Evolutionary conservation across 2,888 invertebrate genomes (phyloP).

Genomic region (Troides helena): DNA sequence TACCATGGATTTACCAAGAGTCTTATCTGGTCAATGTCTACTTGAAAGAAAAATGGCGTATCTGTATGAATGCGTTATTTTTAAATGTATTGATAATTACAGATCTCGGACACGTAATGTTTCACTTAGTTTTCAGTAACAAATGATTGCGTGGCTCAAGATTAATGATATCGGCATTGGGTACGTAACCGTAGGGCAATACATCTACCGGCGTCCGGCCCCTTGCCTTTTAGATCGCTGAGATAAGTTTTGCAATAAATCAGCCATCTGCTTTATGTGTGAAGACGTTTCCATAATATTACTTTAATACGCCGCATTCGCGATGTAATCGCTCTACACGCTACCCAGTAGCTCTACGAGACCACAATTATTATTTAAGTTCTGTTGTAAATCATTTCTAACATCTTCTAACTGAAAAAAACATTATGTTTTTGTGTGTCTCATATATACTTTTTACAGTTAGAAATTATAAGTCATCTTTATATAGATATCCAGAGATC

Average conservation of each 20-base stretch:
- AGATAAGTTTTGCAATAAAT: constrained; percentile 52
- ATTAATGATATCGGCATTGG: constrained; percentile 60
- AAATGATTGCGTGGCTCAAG: constrained; percentile 59
- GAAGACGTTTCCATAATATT: constrained; percentile 32
- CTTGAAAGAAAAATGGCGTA: background rate
- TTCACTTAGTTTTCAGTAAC: constrained; percentile 64
- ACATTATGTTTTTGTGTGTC: too few species aligned
- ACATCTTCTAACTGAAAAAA: background rate
- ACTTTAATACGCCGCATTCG: constrained; percentile 26
- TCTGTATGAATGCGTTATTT: background rate
- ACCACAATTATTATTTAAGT: constrained; percentile 2
- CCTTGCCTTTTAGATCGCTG: constrained; percentile 47
- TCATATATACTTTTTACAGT: too few species aligned
- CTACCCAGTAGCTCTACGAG: constrained; percentile 18
- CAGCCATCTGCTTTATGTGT: constrained; percentile 36
- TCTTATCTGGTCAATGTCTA: background rate
- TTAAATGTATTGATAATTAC: constrained; percentile 29
- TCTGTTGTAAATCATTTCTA: background rate
- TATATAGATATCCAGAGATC: too few species aligned
- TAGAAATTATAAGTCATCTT: too few species aligned
- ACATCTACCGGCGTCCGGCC: constrained; percentile 52
- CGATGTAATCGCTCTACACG: constrained; percentile 17
- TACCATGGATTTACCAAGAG: background rate
- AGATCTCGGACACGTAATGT: constrained; percentile 44
- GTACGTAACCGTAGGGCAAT: constrained; percentile 57